Conservation (phyloP, 2,113 vertebrate species). For the Tilapia sparmanii region DNA sequence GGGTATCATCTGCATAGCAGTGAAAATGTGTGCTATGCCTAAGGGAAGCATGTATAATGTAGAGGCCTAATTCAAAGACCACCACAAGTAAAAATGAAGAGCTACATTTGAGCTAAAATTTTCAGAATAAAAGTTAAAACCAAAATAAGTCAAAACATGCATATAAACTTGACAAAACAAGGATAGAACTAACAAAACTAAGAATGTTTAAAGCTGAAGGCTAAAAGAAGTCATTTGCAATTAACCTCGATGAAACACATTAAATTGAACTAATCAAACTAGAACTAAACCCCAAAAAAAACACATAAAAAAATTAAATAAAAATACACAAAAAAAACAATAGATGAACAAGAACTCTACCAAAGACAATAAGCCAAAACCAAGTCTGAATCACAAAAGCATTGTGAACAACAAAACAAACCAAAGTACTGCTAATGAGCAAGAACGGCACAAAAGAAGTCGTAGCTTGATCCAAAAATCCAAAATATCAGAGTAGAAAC, state of each 20-base stretch:
- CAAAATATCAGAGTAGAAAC: not conserved
- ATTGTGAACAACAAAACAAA: not conserved
- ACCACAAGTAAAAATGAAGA: not conserved
- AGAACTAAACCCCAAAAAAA: not conserved
- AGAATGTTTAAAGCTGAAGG: not conserved
- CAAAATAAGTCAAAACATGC: not conserved
- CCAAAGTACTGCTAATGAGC: not conserved
- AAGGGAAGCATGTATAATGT: not conserved
- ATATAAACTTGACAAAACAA: not conserved
- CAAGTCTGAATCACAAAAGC: not conserved
- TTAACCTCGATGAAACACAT: not conserved
- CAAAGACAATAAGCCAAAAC: not conserved
- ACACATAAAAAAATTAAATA: not conserved
- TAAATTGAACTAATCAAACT: not conserved
- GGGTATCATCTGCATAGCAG: not conserved
- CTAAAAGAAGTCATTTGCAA: not conserved
- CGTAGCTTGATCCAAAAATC: not conserved
- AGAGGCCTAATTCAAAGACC: not conserved
- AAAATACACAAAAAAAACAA: fast-evolving
- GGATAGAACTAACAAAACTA: not conserved
- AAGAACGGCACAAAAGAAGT: not conserved
- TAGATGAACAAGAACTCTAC: not conserved
- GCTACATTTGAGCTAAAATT: not conserved
- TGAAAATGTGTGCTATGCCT: not conserved
- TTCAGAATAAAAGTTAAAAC: not conserved